Percentiles rank a stretch among this genome's conserved stretches.
phyloP scores from a whole-genome alignment of 2,797 vertebrate genomes.

The Scarus forsteni region DNA sequence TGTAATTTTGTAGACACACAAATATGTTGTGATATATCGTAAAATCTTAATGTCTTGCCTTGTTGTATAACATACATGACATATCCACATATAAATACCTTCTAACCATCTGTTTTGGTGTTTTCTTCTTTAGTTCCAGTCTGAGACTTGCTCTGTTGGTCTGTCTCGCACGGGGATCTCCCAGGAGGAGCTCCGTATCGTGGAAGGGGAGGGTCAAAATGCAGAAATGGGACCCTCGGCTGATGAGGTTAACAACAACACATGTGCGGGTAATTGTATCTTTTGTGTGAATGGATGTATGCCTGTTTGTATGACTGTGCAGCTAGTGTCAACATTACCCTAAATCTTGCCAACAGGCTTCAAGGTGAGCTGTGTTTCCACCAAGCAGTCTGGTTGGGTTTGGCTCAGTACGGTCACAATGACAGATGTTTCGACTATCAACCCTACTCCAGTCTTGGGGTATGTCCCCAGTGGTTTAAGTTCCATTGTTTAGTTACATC shows the following conservation, averaged over 20 bases:
- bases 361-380: too few relatives aligned
- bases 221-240: conserved; percentile 89
- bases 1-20: too few relatives aligned
- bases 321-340: background rate
- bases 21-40: too few relatives aligned
- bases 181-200: conserved; percentile 95
- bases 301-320: conserved; percentile 6
- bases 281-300: conserved; percentile 33
- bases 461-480: too few relatives aligned
- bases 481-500: too few relatives aligned
- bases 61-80: too few relatives aligned
- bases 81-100: too few relatives aligned
- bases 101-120: conserved; percentile 8
- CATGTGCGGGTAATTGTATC: conserved; percentile 87
- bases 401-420: too few relatives aligned
- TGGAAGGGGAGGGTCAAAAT: conserved; percentile 95
- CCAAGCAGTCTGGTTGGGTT: too few relatives aligned
- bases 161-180: conserved; percentile 91
- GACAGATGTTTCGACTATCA: too few relatives aligned
- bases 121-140: conserved; percentile 88
- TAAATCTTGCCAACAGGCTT: background rate
- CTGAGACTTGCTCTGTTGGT: conserved; percentile 88
- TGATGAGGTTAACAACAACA: conserved; percentile 98
- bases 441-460: too few relatives aligned
- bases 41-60: too few relatives aligned